Evolutionary conservation across 2,797 vertebrate species (phyloP).

Genomic region (Myripristis jacobus): DNA sequence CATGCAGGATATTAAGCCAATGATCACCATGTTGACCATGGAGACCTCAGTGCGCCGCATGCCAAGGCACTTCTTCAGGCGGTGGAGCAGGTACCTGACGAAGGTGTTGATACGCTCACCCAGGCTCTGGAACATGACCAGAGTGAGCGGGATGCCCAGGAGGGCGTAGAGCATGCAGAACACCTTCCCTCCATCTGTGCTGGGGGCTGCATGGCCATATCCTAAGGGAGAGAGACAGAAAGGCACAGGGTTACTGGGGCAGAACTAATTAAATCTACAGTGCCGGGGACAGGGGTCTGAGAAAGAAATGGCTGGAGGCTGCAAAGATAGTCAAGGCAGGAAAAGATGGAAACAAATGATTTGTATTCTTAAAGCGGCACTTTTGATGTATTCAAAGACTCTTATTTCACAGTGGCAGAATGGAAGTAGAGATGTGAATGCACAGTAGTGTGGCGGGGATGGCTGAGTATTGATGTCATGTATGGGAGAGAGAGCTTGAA

Average conservation of each 20-base stretch:
- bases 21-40: slow-evolving; percentile 98
- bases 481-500: slow-evolving; percentile 64
- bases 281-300: slow-evolving; percentile 57
- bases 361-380: slow-evolving; percentile 66
- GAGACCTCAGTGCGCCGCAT: slow-evolving; percentile 92
- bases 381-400: slow-evolving; percentile 54
- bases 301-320: slow-evolving; percentile 44
- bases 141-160: slow-evolving; percentile 95
- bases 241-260: slow-evolving; percentile 70
- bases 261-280: slow-evolving; percentile 74
- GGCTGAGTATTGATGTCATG: slow-evolving; percentile 62
- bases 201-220: slow-evolving; percentile 96
- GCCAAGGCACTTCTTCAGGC: slow-evolving; percentile 92
- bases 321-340: slow-evolving; percentile 48
- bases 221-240: slow-evolving; percentile 83
- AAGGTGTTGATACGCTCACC: slow-evolving; percentile 97
- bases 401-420: slow-evolving; percentile 51
- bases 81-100: slow-evolving; percentile 92
- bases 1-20: slow-evolving; percentile 95
- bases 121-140: slow-evolving; percentile 99
- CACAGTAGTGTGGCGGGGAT: slow-evolving; percentile 42
- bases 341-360: slow-evolving; percentile 51
- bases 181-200: slow-evolving; percentile 96
- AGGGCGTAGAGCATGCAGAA: slow-evolving; percentile 99
- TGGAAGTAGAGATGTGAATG: slow-evolving; percentile 68